These are phyloP conservation scores for Caerostris extrusa DNA, from an alignment of 1,140 invertebrate genomes.

Conservation along the genomic window DNA sequence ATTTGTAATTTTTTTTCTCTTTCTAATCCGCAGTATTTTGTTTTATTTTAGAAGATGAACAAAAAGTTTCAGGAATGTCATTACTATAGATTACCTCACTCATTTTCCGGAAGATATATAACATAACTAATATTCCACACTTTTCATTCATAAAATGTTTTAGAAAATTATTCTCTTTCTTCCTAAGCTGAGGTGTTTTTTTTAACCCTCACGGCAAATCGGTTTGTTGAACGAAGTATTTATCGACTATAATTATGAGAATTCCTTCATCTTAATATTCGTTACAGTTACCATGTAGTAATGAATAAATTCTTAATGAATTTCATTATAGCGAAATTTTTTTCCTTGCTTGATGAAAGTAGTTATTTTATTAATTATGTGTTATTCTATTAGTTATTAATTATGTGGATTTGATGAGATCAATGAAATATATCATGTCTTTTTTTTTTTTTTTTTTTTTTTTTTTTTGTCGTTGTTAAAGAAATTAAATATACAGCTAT, in stretches of 20 bases:
- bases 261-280: background rate
- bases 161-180: background rate
- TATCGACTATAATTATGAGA: background rate
- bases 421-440: too few relatives aligned
- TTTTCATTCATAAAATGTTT: background rate
- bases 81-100: conserved; percentile 8
- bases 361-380: too few relatives aligned
- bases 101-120: background rate
- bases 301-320: background rate
- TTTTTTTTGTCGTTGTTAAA: too few relatives aligned
- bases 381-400: too few relatives aligned
- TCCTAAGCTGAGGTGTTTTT: background rate
- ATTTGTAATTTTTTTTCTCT: too few relatives aligned
- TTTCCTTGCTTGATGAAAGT: background rate
- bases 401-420: too few relatives aligned
- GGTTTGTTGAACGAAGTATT: background rate
- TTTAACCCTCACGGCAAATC: background rate
- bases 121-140: background rate
- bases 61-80: background rate
- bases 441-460: too few relatives aligned
- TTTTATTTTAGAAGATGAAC: background rate
- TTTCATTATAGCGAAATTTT: background rate
- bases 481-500: too few relatives aligned
- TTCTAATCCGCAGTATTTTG: too few relatives aligned
- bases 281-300: background rate